Percentiles rank a stretch among this genome's conserved stretches.
Evolutionary conservation across 2,888 invertebrate genomes (phyloP).

Genomic region (Campopleginae sp.): DNA sequence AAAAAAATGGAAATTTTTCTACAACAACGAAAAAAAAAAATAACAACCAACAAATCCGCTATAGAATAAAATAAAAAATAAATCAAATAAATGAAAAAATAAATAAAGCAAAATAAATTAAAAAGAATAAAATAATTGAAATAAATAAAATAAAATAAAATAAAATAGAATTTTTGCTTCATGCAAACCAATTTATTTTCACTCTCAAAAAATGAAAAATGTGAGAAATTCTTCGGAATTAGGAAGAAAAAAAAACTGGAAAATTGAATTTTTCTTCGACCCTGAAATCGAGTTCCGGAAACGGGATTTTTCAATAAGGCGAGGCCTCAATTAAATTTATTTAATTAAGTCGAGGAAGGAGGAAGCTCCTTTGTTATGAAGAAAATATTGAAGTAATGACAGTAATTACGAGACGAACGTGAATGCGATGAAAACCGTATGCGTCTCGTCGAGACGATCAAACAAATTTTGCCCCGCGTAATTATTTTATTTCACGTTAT

Average conservation of each 20-base stretch:
- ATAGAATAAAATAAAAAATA: too few relatives aligned
- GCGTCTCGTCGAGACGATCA: conserved; percentile 10
- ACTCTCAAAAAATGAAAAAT: too few relatives aligned
- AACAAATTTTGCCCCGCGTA: conserved; percentile 45
- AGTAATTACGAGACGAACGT: conserved; percentile 27
- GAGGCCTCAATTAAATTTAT: not conserved
- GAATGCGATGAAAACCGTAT: conserved; percentile 52
- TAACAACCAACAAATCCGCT: too few relatives aligned
- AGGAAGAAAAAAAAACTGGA: too few relatives aligned
- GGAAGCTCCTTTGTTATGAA: not conserved
- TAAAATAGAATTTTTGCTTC: too few relatives aligned
- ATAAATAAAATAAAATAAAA: not conserved
- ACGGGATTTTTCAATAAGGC: conserved; percentile 1
- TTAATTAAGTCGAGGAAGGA: not conserved
- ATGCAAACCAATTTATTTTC: not conserved
- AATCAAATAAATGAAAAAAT: too few relatives aligned
- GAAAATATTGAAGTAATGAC: conserved; percentile 30
- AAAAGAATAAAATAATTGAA: too few relatives aligned
- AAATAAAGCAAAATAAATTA: too few relatives aligned
- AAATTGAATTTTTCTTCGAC: too few relatives aligned
- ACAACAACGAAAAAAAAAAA: too few relatives aligned
- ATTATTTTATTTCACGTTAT: conserved; percentile 47
- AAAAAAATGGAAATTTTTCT: not conserved
- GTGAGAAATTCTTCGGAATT: too few relatives aligned
- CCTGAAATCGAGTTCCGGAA: not conserved